These are phyloP conservation scores for Sisor rabdophorus DNA, from an alignment of 2,113 vertebrate species.

Conservation along the genomic window DNA sequence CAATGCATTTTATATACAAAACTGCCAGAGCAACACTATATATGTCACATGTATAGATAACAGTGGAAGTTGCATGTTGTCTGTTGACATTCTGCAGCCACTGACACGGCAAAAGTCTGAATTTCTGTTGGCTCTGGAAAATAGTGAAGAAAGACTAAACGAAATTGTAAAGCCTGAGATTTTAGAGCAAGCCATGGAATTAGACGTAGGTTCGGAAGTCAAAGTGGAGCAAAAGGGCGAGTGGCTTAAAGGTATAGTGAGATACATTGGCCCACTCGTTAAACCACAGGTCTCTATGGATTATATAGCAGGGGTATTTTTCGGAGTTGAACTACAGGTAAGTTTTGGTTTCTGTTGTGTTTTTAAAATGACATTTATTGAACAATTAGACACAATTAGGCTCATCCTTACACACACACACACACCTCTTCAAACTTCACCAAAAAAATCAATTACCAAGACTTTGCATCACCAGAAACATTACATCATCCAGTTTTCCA, in stretches of 20 bases:
- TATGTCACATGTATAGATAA: constrained; percentile 25
- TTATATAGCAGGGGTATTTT: constrained; percentile 56
- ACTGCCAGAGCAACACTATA: neutral
- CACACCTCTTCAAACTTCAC: too few species aligned
- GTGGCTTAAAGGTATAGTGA: constrained; percentile 63
- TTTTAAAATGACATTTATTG: neutral
- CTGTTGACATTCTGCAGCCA: constrained; percentile 8
- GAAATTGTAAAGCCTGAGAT: constrained; percentile 53
- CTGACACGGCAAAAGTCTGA: constrained; percentile 47
- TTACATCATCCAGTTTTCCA: too few species aligned
- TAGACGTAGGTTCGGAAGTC: constrained; percentile 49
- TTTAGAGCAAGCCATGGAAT: constrained; percentile 54
- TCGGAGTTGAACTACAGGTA: constrained; percentile 81
- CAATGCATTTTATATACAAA: constrained; percentile 27
- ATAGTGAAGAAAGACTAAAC: constrained; percentile 56
- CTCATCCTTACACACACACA: too few species aligned
- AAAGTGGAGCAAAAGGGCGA: constrained; percentile 55
- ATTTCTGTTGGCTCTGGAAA: constrained; percentile 64
- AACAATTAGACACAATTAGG: too few species aligned
- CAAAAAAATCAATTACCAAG: too few species aligned
- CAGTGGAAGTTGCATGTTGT: fast-evolving
- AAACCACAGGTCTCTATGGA: fast-evolving
- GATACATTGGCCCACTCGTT: constrained; percentile 64
- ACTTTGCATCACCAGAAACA: too few species aligned
- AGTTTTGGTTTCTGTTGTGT: neutral